Evolutionary conservation across 1,140 invertebrate genomes (phyloP).

Genomic region (Formica selysi): DNA sequence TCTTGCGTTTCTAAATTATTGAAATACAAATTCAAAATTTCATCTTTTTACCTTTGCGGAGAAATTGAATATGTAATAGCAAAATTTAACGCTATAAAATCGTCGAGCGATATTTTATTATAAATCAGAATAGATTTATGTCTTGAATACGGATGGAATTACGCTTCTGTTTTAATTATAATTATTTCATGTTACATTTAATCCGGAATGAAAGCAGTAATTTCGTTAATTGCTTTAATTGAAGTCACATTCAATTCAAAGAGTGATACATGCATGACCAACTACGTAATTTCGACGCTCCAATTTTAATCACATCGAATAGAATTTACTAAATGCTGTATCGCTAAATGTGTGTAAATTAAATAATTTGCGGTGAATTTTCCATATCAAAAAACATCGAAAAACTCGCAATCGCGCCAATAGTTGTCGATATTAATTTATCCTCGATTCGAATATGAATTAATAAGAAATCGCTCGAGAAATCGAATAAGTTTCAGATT

Average conservation of each 20-base stretch:
- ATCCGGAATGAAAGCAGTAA: slow-evolving; percentile 43
- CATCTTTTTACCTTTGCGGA: too few species aligned
- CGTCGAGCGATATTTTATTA: slow-evolving; percentile 28
- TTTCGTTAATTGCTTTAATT: slow-evolving; percentile 59
- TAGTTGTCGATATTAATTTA: slow-evolving; percentile 33
- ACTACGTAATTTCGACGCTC: slow-evolving; percentile 18
- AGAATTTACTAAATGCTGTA: slow-evolving; percentile 45
- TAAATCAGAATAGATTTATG: slow-evolving; percentile 14
- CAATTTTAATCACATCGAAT: slow-evolving; percentile 51
- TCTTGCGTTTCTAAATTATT: too few species aligned
- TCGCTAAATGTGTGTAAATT: slow-evolving; percentile 37
- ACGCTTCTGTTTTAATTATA: slow-evolving; percentile 52
- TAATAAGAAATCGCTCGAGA: background rate
- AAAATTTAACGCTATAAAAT: background rate
- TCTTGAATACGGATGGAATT: slow-evolving; percentile 22
- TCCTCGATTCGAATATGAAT: background rate
- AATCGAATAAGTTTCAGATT: background rate
- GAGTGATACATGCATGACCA: slow-evolving; percentile 28
- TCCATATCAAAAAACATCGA: slow-evolving; percentile 26
- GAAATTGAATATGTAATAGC: slow-evolving; percentile 1
- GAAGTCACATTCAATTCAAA: slow-evolving; percentile 53
- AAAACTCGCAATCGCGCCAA: background rate
- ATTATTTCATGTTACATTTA: slow-evolving; percentile 54
- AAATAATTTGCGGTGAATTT: slow-evolving; percentile 46
- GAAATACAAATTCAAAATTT: too few species aligned